Evolutionary conservation across 2,113 vertebrate species (phyloP).

Genomic region (Suncus etruscus): DNA sequence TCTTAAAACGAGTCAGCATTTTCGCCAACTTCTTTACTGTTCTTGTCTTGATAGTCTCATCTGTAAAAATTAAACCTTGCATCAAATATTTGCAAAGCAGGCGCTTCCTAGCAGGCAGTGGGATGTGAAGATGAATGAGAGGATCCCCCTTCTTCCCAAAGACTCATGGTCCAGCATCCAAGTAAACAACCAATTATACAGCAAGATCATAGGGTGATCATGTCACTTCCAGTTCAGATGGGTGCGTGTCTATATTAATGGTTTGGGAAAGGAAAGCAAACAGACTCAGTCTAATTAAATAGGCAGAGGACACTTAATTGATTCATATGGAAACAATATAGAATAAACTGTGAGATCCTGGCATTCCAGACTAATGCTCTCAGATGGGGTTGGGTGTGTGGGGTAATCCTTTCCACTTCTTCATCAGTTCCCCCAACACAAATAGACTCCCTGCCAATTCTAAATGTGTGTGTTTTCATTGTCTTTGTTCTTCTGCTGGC

Average conservation of each 20-base stretch:
- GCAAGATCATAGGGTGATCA: not conserved
- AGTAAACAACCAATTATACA: not conserved
- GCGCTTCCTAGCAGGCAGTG: not conserved
- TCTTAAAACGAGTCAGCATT: not conserved
- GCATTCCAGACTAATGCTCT: not conserved
- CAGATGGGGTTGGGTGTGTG: too few species aligned
- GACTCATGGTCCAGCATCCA: not conserved
- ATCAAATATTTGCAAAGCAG: not conserved
- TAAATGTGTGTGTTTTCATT: not conserved
- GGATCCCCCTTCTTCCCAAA: not conserved
- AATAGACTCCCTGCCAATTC: not conserved
- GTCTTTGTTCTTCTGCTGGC: not conserved
- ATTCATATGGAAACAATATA: not conserved
- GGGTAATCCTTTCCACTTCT: not conserved
- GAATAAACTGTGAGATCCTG: not conserved
- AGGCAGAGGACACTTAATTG: slow-evolving; percentile 13
- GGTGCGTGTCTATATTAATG: not conserved
- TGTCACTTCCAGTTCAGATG: not conserved
- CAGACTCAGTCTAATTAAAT: not conserved
- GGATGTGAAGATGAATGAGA: not conserved
- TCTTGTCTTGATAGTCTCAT: not conserved
- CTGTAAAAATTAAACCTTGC: slow-evolving; percentile 51
- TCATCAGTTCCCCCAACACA: not conserved
- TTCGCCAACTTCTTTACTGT: slow-evolving; percentile 6
- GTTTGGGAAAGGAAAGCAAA: slow-evolving; percentile 30